phyloP scores from a whole-genome alignment of 1,140 invertebrate species.

The Penaeus indicus region DNA sequence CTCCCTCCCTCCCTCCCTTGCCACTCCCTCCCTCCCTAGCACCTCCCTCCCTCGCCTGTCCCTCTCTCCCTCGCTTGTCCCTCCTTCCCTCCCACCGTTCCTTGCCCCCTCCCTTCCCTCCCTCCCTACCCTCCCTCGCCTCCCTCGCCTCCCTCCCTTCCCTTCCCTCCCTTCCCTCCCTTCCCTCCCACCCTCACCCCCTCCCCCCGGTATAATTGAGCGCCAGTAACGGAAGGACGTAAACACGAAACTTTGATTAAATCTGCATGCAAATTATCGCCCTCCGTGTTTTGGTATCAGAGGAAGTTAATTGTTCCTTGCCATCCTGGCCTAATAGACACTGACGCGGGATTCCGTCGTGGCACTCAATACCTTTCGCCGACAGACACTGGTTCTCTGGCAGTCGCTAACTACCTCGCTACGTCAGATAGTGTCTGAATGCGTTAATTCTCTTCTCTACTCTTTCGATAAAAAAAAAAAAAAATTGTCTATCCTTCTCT shows the following conservation, averaged over 20 bases:
- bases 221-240: constrained; percentile 15
- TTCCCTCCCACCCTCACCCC: neutral
- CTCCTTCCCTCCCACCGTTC: too few relatives aligned
- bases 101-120: neutral
- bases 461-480: too few relatives aligned
- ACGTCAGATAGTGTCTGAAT: too few relatives aligned
- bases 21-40: neutral
- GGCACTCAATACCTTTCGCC: too few relatives aligned
- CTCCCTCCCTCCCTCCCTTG: constrained; percentile 24
- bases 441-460: too few relatives aligned
- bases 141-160: neutral
- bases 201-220: neutral
- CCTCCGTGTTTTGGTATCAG: constrained; percentile 42
- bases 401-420: too few relatives aligned
- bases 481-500: neutral
- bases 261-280: constrained; percentile 58
- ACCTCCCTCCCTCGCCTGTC: neutral
- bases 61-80: neutral
- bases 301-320: constrained; percentile 36
- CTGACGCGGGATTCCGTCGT: neutral
- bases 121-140: neutral
- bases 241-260: constrained; percentile 61
- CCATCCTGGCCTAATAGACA: neutral
- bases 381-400: too few relatives aligned
- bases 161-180: neutral